Conservation (phyloP, 2,113 vertebrate genomes). For the Struthio camelus region DNA sequence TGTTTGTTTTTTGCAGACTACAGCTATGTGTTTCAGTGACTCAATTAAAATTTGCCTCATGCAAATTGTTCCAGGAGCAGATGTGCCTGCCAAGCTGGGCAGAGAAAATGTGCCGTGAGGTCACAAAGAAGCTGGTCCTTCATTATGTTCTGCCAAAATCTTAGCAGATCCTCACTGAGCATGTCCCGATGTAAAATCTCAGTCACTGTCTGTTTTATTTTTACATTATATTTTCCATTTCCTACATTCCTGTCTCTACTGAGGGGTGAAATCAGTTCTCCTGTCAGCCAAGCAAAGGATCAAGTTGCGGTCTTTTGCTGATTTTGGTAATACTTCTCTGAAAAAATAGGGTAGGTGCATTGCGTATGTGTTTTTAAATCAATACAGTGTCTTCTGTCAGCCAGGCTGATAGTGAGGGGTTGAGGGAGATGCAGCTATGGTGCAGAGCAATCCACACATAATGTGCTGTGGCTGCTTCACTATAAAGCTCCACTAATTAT, state of each 20-base stretch:
- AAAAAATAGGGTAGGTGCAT: background rate
- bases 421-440: background rate
- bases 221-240: conserved; percentile 26
- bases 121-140: conserved; percentile 48
- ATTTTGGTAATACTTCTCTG: background rate
- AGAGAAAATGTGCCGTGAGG: conserved; percentile 45
- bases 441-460: background rate
- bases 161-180: conserved; percentile 31
- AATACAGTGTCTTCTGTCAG: background rate
- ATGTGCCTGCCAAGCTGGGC: conserved; percentile 56
- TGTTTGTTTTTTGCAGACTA: background rate
- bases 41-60: conserved; percentile 62
- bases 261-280: conserved; percentile 58
- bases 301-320: background rate
- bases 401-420: background rate
- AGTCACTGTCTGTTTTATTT: conserved; percentile 27
- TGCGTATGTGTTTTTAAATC: background rate
- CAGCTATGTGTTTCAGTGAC: conserved; percentile 31
- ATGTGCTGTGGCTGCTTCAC: background rate
- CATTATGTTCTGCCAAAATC: conserved; percentile 41
- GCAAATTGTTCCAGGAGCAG: conserved; percentile 53
- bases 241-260: conserved; percentile 5
- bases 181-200: conserved; percentile 51
- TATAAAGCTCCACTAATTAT: background rate
- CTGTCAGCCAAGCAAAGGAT: conserved; percentile 26